Base-by-base conservation (phyloP, 2,888 invertebrate species). In the Heliconius hortense region DNA sequence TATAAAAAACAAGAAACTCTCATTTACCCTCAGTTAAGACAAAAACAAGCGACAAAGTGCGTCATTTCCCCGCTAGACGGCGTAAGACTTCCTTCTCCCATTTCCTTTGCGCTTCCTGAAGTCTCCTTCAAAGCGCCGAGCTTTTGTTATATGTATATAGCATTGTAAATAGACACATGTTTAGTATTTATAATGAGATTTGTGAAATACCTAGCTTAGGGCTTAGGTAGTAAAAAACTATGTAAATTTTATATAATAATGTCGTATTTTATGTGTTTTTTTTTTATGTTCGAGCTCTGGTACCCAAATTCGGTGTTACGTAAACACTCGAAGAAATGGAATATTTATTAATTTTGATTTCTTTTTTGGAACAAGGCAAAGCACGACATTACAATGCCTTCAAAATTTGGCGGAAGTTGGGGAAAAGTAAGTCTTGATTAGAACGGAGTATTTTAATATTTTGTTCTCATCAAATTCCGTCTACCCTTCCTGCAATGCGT, bases 11-110 rank as follows among this genome's bases (percentile, higher is more conserved):
- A 69, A 35, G 56, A 26, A n/a, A 31, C 21, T 31, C 53, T 56
- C 56, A 56, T 69, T 53, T 69, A 69, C 15, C 53, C 69, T 0
- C 56, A 56, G 56, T 56, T 31, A 53, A 31, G 31, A n/a, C 2
- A 62, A 71, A 71, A 71, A 71, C 62, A 71, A 43, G 60, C 71
- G 35, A 39, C 26, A 39, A 71, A 71, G 39, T 71, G 62, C 71
- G 71, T 71, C 62, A 71, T 71, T 71, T 71, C 71, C 71, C 59
- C 59, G 56, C 71, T 62, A 69, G 69, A 69, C 56, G 56, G 56
- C 69, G 69, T 56, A 66, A 69, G 60, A 71, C 71, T 71, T 71
- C 71, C 71, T 71, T 71, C 62, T 21, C 39, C 39, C 71, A 71
- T 71, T 71, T 71, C 71, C 71, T 71, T 35, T 28, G 26, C 60